Percentiles rank a stretch among this genome's conserved stretches.
phyloP scores from a whole-genome alignment of 1,140 invertebrate genomes.

The Branchinecta lynchi region DNA sequence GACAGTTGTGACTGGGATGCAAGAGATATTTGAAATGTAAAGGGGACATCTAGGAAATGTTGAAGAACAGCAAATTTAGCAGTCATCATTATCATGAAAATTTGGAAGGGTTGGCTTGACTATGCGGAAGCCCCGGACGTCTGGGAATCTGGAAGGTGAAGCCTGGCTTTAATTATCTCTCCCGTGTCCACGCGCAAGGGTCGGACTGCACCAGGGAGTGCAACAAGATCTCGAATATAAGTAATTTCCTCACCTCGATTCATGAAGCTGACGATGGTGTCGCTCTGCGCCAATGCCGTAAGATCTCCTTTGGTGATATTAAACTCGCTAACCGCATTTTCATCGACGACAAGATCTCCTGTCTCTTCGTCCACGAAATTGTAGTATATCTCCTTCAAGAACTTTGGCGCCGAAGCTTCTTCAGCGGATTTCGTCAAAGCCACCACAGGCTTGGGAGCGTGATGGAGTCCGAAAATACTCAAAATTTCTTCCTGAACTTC shows the following conservation, averaged over 20 bases:
- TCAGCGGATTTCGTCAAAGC: not conserved
- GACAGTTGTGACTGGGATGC: no score
- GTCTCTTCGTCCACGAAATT: constrained; percentile 9
- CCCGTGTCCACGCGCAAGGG: not conserved
- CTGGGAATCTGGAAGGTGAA: no score
- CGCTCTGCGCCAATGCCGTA: not conserved
- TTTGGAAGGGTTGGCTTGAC: no score
- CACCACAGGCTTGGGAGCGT: not conserved
- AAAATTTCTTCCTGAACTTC: constrained; percentile 3
- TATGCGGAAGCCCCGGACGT: no score
- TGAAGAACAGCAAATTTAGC: no score
- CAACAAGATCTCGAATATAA: not conserved
- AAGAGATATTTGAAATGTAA: no score
- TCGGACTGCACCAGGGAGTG: not conserved
- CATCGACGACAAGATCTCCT: not conserved
- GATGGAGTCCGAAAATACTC: not conserved
- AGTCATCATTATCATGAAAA: no score
- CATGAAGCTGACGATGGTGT: not conserved
- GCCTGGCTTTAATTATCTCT: no score
- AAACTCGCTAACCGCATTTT: not conserved
- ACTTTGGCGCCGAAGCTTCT: not conserved
- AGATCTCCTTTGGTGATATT: constrained; percentile 3
- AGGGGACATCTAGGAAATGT: no score
- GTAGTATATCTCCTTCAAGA: not conserved
- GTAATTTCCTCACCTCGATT: not conserved